Conservation (phyloP, 2,888 invertebrate genomes). For the Drosophila cracens region DNA sequence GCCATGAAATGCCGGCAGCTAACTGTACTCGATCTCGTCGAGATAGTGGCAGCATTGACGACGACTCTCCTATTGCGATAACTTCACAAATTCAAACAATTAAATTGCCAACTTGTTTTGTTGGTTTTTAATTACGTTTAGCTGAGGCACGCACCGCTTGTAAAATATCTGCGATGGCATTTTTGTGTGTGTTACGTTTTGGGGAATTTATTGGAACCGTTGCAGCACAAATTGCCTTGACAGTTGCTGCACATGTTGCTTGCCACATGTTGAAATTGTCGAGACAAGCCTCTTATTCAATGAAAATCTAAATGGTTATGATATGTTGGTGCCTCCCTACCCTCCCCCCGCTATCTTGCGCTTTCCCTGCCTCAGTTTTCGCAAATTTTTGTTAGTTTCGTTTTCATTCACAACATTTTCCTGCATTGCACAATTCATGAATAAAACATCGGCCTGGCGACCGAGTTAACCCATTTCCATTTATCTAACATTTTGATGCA, state of each 20-base stretch:
- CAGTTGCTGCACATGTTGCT: slow-evolving; percentile 43
- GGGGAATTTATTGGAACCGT: slow-evolving; percentile 40
- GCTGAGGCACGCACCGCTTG: slow-evolving; percentile 42
- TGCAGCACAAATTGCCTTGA: slow-evolving; percentile 54
- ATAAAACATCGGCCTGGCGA: slow-evolving; percentile 46
- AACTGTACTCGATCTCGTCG: slow-evolving; percentile 9
- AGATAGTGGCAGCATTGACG: slow-evolving; percentile 1
- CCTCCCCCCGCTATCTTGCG: background rate
- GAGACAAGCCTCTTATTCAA: slow-evolving; percentile 36
- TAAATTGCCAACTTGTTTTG: slow-evolving; percentile 30
- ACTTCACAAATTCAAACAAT: slow-evolving; percentile 24
- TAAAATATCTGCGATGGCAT: slow-evolving; percentile 10
- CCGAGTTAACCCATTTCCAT: slow-evolving; percentile 72
- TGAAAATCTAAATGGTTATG: slow-evolving; percentile 49
- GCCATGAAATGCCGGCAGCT: slow-evolving; percentile 3
- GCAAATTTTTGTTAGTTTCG: slow-evolving; percentile 33
- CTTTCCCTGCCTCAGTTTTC: background rate
- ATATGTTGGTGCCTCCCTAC: slow-evolving; percentile 11
- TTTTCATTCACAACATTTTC: slow-evolving; percentile 47
- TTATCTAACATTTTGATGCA: slow-evolving; percentile 62
- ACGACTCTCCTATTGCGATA: slow-evolving; percentile 1
- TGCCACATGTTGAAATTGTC: slow-evolving; percentile 6
- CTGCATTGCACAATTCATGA: slow-evolving; percentile 35
- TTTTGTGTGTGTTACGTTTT: slow-evolving; percentile 8
- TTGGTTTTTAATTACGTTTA: slow-evolving; percentile 43